These are phyloP conservation scores for Alectura lathami DNA, from an alignment of 2,113 vertebrate genomes.

Conservation along the genomic window DNA sequence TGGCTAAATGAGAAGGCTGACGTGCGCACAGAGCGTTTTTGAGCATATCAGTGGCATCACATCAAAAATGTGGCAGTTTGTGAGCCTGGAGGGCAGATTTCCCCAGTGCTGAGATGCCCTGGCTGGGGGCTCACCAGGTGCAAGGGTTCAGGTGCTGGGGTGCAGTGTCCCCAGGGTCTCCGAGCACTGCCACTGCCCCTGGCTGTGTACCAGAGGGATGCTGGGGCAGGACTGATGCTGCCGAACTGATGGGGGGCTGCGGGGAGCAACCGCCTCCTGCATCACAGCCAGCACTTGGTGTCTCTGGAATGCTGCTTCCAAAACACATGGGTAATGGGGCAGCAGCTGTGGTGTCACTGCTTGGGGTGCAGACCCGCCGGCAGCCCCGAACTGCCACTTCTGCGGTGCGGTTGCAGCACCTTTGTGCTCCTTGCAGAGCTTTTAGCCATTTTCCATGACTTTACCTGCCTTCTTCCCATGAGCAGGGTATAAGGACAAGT, in stretches of 20 bases:
- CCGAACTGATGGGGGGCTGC: accelerated
- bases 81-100: neutral
- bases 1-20: neutral
- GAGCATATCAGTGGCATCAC: neutral
- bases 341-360: too few species aligned
- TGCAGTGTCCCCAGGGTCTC: accelerated
- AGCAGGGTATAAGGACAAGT: neutral
- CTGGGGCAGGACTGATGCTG: neutral
- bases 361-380: neutral
- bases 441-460: accelerated
- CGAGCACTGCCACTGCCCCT: accelerated
- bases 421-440: neutral
- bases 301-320: neutral
- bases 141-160: accelerated
- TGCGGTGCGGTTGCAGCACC: accelerated
- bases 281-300: neutral
- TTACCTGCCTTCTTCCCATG: neutral
- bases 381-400: neutral
- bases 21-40: accelerated
- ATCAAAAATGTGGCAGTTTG: neutral
- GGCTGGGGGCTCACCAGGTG: accelerated
- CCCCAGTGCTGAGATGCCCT: accelerated
- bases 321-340: neutral
- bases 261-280: accelerated
- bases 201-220: neutral